Base-by-base conservation (phyloP, 1,140 invertebrate species). In the Pachyrhynchus sulphureomaculatus region DNA sequence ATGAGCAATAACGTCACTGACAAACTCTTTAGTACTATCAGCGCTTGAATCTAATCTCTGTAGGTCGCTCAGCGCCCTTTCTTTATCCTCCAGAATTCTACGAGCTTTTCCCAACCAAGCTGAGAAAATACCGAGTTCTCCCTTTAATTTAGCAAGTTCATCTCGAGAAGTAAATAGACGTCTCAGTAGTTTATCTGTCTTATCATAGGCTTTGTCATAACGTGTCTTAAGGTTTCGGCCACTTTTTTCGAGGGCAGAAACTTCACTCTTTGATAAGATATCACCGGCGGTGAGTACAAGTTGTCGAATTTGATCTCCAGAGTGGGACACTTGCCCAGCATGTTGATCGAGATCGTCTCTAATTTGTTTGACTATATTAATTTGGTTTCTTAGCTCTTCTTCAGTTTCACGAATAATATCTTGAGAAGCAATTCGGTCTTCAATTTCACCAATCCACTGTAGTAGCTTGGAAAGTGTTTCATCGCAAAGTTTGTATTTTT, bases 1-100 rank as follows among this genome's bases (percentile, higher is more conserved):
- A 72, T 96, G 94, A 1, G 92, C 89, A 67, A 96, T 94, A 0
- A 97, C 92, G 77, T 98, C 94, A 53, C 88, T 90, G n/a, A 93
- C 87, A 76, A 98, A 94, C 62, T 93, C 90, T 29, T 90, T 84
- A 2, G 89, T 88, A 9, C 85, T 84, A 56, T 93, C 89, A 0
- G 85, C 83, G 67, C 88, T 88, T 36, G 82, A 83, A 36, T 84
- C 81, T 3, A 92, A 74, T 41, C 85, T 84, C 55, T 91, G 88
- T 49, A 94, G 74, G 68, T 95, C 88, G 0, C 88, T 88, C 2
- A 95, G 74, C 0, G 89, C 86, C n/a, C 88, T 82, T 68, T 95
- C 92, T 73, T 92, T 92, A 37, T 95, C 91, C 74, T 92, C 88
- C 4, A 96, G 79, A 15, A 85, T 84, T 41, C 88, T 83, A 54